These are phyloP conservation scores for Calcarius ornatus DNA, from an alignment of 2,113 vertebrate species.

Conservation along the genomic window DNA sequence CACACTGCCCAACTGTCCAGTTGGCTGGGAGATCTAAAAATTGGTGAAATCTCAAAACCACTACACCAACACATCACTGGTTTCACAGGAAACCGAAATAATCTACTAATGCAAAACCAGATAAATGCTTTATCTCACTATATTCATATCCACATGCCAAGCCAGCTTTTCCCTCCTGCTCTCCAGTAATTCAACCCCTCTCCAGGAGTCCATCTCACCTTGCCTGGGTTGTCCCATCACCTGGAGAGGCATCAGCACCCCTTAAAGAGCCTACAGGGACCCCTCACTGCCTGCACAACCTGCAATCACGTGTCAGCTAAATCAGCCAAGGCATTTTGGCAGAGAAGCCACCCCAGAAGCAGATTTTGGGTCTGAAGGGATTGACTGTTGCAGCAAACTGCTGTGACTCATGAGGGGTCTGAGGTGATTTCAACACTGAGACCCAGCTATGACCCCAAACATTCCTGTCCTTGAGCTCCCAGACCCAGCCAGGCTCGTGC, in stretches of 20 bases:
- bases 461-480: not conserved
- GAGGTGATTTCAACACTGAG: not conserved
- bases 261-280: not conserved
- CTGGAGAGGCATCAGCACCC: not conserved
- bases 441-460: not conserved
- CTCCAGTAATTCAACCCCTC: not conserved
- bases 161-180: not conserved
- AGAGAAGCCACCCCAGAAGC: not conserved
- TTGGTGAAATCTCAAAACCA: not conserved
- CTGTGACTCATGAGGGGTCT: not conserved
- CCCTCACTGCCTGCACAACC: not conserved
- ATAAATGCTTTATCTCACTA: not conserved
- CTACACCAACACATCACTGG: not conserved
- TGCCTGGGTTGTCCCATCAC: not conserved
- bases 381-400: not conserved
- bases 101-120: not conserved
- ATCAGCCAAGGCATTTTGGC: accelerated
- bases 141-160: not conserved
- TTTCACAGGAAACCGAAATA: not conserved
- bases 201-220: not conserved
- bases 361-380: not conserved
- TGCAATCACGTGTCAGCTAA: not conserved
- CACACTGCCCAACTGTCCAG: not conserved
- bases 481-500: accelerated
- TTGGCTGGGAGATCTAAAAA: not conserved